A percentile compares a stretch with the other conserved stretches of the same genome.
Conservation (phyloP, 2,113 vertebrate genomes). For the Numenius arquata region DNA sequence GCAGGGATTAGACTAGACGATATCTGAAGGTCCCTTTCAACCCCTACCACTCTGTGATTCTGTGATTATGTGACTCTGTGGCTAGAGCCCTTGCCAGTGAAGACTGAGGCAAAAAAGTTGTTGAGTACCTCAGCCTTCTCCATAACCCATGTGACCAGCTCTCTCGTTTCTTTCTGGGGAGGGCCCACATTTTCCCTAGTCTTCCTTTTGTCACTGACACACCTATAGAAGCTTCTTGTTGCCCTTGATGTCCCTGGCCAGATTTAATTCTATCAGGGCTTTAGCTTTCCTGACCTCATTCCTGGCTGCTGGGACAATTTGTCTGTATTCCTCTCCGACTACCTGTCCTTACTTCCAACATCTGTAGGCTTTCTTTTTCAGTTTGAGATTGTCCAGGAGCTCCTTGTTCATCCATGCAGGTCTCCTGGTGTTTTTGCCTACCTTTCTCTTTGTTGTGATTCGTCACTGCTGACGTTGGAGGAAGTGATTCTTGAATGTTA, state of each 20-base stretch:
- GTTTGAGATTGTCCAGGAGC: neutral
- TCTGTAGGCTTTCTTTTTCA: neutral
- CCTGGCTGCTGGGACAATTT: neutral
- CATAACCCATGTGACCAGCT: neutral
- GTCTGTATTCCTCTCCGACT: neutral
- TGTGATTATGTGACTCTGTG: neutral
- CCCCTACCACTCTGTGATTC: neutral
- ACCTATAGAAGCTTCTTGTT: neutral
- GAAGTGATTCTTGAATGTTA: neutral
- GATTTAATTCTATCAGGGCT: neutral
- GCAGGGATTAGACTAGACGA: neutral
- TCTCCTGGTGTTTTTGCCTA: neutral
- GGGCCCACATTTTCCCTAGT: neutral
- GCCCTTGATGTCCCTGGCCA: neutral
- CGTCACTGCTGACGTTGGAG: neutral
- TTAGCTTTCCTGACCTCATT: neutral
- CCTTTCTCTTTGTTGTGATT: neutral
- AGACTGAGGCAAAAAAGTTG: neutral
- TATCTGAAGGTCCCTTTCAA: neutral
- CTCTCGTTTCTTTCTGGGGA: neutral
- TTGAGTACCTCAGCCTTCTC: neutral
- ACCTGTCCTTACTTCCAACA: neutral
- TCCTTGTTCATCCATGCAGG: neutral
- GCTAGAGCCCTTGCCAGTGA: neutral
- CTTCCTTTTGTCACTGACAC: neutral